phyloP scores from a whole-genome alignment of 2,888 invertebrate genomes.

The Zaprionus lineosus region DNA sequence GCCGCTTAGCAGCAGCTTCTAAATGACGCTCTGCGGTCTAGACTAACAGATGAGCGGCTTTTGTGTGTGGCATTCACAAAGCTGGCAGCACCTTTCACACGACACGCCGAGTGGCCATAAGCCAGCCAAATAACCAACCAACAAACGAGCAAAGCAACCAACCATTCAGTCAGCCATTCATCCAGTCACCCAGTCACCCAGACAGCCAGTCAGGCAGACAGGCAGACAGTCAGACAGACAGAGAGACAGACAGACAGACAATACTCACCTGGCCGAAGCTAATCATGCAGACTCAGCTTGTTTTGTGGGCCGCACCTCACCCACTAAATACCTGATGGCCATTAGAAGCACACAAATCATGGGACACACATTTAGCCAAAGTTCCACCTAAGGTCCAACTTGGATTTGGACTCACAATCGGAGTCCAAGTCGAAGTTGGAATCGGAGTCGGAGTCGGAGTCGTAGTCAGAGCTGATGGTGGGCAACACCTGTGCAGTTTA shows the following conservation, averaged over 20 bases:
- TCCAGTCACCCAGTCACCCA: no score
- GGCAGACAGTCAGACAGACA: no score
- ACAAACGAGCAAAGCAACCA: no score
- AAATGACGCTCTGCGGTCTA: slow-evolving; percentile 56
- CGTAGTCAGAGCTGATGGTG: slow-evolving; percentile 1
- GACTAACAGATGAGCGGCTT: slow-evolving; percentile 51
- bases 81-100: slow-evolving; percentile 52
- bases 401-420: neutral
- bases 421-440: neutral
- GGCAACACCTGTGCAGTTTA: slow-evolving; percentile 69
- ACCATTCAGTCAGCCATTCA: no score
- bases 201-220: no score
- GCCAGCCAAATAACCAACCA: no score
- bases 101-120: slow-evolving; percentile 67
- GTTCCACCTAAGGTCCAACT: no score
- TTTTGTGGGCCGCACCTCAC: slow-evolving; percentile 21
- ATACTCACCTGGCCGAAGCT: slow-evolving; percentile 30
- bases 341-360: slow-evolving; percentile 67
- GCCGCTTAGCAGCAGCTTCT: slow-evolving; percentile 14
- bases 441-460: neutral
- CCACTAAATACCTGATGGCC: slow-evolving; percentile 60
- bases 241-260: slow-evolving; percentile 57
- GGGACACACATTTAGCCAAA: slow-evolving; percentile 19
- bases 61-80: slow-evolving; percentile 14
- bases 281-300: slow-evolving; percentile 37